Evolutionary conservation across 2,888 invertebrate species (phyloP), one percentile per base, ranked within the genome.

Genomic region (Cantharis lateralis): DNA sequence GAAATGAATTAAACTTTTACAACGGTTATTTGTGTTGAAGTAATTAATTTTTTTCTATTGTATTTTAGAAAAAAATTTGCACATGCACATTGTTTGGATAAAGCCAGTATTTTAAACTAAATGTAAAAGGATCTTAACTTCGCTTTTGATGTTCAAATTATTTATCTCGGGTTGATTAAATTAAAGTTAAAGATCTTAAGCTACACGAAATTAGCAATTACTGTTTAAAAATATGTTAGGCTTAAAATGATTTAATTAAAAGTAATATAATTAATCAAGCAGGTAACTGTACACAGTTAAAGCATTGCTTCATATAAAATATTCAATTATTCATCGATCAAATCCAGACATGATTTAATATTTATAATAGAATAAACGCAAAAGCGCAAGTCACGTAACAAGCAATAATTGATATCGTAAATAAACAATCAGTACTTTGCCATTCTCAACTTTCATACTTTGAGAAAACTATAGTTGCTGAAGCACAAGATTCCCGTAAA

Each of bases 1-100:
- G 85, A 84, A 85, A 86, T 86, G 86, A 87, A 86, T 87, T 86
- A 86, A 86, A 86, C 86, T 87, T 86, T 86, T 85, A 86, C 86
- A 85, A 83, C 85, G 83, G 79, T 77, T 81, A 66, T 66, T 66
- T 66, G 24, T 66, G 64, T 66, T 20, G 64, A 20, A 66, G 18
- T 66, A 66, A 66, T 66, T 66, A 66, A 66, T 66, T 66, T 66
- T 64, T 66, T 66, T 13, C 24, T 48, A 48, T 48, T 48, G 48
- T 48, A 48, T 48, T 48, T 48, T 4, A 9, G 4, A 48, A 48
- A 48, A 48, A 48, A 48, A 48, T n/a, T 32, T 48, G 48, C 48
- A 48, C 48, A 48, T 48, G 48, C 48, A 48, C 9, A 48, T 48
- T 48, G 48, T 48, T n/a, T n/a, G n/a, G 7, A n/a, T 48, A 48